Conservation (phyloP, 2,797 vertebrate genomes). For the Alfaro cultratus region DNA sequence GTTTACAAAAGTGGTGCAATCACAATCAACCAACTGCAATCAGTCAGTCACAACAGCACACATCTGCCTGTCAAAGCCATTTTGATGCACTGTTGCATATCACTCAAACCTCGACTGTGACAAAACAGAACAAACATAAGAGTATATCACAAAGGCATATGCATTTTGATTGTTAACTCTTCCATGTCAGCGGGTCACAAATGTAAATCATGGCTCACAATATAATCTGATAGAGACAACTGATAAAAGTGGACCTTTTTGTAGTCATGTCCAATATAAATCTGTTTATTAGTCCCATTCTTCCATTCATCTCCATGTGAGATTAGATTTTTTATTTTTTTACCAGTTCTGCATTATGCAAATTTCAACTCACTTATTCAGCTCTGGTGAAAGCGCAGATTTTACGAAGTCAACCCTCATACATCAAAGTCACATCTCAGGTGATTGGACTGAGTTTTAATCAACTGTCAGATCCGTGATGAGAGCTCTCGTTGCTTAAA, state of each 20-base stretch:
- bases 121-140: neutral
- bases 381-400: neutral
- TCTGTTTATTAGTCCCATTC: neutral
- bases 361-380: neutral
- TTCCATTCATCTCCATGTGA: neutral
- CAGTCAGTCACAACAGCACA: conserved; percentile 14
- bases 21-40: conserved; percentile 27
- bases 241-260: neutral
- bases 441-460: conserved; percentile 10
- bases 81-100: neutral
- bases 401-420: neutral
- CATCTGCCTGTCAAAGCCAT: neutral
- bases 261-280: neutral
- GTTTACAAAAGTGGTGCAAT: conserved; percentile 21
- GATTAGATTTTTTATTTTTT: neutral
- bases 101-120: neutral
- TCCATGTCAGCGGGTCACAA: neutral
- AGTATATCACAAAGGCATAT: neutral
- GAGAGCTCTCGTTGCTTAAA: conserved; percentile 4
- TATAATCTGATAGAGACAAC: neutral
- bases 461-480: conserved; percentile 22
- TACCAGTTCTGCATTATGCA: neutral
- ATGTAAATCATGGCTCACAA: neutral
- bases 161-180: neutral
- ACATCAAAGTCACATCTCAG: conserved; percentile 1